Conservation (phyloP, 2,888 invertebrate species). For the Heteropelma amictum region DNA sequence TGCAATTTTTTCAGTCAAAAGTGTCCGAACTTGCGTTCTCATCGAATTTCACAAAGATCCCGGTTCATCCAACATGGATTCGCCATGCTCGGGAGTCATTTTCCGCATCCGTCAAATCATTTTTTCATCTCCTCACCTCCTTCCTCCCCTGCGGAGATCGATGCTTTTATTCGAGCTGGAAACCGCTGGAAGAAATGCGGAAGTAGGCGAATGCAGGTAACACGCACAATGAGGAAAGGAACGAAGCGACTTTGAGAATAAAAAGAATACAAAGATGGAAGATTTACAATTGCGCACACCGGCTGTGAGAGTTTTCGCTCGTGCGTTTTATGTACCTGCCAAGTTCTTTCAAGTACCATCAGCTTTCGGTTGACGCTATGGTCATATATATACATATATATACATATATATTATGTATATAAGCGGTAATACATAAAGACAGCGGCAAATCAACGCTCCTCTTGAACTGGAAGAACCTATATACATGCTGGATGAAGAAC, state of each 20-base stretch:
- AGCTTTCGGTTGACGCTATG: constrained; percentile 12
- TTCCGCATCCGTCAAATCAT: too few relatives aligned
- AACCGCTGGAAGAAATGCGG: constrained; percentile 43
- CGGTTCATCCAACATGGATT: not conserved
- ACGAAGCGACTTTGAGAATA: not conserved
- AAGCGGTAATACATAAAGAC: constrained; percentile 14
- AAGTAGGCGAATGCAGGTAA: constrained; percentile 33
- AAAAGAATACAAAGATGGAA: not conserved
- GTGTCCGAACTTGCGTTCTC: too few relatives aligned
- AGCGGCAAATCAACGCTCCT: constrained; percentile 30
- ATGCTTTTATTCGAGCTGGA: not conserved
- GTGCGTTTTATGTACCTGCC: constrained; percentile 16
- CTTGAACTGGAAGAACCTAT: not conserved
- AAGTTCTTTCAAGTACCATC: constrained; percentile 46
- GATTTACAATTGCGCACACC: constrained; percentile 19
- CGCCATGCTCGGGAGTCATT: not conserved
- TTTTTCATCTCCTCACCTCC: too few relatives aligned
- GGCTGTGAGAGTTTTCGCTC: constrained; percentile 37
- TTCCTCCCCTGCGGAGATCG: too few relatives aligned
- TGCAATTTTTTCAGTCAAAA: not conserved
- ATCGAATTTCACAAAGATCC: not conserved
- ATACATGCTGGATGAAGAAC: constrained; percentile 43
- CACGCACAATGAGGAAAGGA: constrained; percentile 23
- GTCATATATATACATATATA: too few relatives aligned
- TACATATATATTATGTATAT: too few relatives aligned